phyloP scores from a whole-genome alignment of 2,888 invertebrate species.

The Crossocerus cetratus region DNA sequence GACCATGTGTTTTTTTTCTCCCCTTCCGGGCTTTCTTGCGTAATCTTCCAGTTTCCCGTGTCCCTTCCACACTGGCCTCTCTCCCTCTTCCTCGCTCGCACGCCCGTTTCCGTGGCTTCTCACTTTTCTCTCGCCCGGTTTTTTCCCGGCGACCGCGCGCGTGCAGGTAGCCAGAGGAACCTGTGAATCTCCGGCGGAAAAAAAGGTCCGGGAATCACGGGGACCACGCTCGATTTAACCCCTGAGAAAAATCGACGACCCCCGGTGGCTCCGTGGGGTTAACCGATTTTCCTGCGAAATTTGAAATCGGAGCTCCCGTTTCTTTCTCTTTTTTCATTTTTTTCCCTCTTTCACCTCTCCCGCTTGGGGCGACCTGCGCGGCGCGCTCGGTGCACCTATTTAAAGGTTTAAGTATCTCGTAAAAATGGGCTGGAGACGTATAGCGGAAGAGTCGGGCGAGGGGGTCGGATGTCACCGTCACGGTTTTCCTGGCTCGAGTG shows the following conservation, averaged over 20 bases:
- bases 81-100: conserved; percentile 11
- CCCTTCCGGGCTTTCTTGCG: conserved; percentile 54
- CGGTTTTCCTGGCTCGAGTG: conserved; percentile 25
- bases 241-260: conserved; percentile 72
- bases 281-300: conserved; percentile 75
- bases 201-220: conserved; percentile 42
- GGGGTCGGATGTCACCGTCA: conserved; percentile 54
- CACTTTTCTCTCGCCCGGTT: conserved; percentile 39
- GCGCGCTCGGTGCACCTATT: conserved; percentile 64
- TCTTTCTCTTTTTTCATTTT: no score
- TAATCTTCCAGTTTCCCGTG: conserved; percentile 59
- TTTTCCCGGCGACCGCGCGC: conserved; percentile 41
- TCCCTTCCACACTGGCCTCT: conserved; percentile 11
- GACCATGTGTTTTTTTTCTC: conserved; percentile 62
- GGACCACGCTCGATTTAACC: conserved; percentile 76
- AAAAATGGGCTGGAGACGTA: conserved; percentile 66
- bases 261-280: conserved; percentile 62
- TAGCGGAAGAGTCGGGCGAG: conserved; percentile 15
- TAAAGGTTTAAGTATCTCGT: conserved; percentile 76
- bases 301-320: conserved; percentile 66
- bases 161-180: conserved; percentile 59
- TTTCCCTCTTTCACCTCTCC: no score
- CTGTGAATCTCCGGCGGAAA: conserved; percentile 46
- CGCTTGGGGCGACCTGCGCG: conserved; percentile 21
- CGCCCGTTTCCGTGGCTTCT: conserved; percentile 4